Percentiles rank a stretch among this genome's conserved stretches.
phyloP scores from a whole-genome alignment of 2,113 vertebrate genomes.

The Apteryx mantelli region DNA sequence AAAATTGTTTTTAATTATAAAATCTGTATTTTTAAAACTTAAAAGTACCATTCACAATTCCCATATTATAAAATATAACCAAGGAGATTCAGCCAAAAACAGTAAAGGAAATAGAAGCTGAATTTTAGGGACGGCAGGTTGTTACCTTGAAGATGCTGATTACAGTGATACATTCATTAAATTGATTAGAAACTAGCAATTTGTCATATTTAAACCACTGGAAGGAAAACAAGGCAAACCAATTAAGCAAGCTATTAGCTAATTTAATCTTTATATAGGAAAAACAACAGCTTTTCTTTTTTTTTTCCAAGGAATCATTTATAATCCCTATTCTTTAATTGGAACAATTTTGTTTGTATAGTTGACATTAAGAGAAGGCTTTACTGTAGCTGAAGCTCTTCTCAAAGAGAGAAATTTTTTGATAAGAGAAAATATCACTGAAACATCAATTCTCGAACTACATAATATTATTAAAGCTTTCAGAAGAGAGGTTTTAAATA shows the following conservation, averaged over 20 bases:
- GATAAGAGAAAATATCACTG: neutral
- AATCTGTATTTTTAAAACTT: conserved; percentile 48
- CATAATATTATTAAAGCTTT: neutral
- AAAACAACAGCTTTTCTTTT: neutral
- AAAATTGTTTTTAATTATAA: conserved; percentile 64
- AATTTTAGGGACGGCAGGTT: conserved; percentile 45
- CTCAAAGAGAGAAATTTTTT: neutral
- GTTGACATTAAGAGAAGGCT: neutral
- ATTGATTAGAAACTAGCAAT: conserved; percentile 15
- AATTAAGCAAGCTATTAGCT: neutral
- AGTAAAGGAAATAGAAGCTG: conserved; percentile 37
- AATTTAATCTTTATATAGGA: conserved; percentile 22
- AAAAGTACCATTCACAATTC: conserved; percentile 43
- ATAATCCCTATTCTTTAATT: neutral
- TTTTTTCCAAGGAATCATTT: neutral
- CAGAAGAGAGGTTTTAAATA: neutral
- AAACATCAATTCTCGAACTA: neutral
- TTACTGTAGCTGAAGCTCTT: neutral
- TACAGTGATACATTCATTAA: conserved; percentile 12
- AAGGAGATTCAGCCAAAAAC: conserved; percentile 24
- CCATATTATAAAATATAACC: conserved; percentile 48
- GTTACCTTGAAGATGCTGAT: conserved; percentile 27
- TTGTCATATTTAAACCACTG: conserved; percentile 20
- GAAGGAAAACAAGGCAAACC: conserved; percentile 10
- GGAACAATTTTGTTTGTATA: neutral